Evolutionary conservation across 2,113 vertebrate species (phyloP).

Genomic region (Tenrec ecaudatus): DNA sequence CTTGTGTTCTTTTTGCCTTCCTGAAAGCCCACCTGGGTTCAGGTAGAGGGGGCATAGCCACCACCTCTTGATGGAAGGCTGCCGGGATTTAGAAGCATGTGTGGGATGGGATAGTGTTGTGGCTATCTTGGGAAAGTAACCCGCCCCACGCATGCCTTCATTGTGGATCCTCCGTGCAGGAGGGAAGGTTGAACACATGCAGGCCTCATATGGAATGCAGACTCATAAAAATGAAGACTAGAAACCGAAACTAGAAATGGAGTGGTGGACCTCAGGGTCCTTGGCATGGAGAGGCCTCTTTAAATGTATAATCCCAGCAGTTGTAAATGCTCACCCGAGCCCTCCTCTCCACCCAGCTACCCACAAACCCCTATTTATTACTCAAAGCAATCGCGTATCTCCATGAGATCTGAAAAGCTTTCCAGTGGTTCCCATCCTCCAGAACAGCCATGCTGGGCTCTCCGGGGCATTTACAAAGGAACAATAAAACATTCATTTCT

Average conservation of each 20-base stretch:
- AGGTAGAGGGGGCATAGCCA: neutral
- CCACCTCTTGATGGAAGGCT: neutral
- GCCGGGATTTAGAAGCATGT: neutral
- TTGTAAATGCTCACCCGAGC: neutral
- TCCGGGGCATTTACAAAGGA: conserved; percentile 78
- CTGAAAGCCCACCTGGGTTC: neutral
- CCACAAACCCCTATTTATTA: conserved; percentile 69
- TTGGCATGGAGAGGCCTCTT: neutral
- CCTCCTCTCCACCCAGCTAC: neutral
- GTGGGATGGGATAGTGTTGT: neutral
- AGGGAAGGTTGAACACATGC: neutral
- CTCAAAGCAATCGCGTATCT: conserved; percentile 74
- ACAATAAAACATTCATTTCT: conserved; percentile 81
- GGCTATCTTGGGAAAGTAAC: neutral
- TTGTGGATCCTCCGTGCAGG: neutral
- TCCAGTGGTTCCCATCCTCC: conserved; percentile 78
- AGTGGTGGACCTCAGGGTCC: conserved; percentile 36
- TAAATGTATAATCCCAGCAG: neutral
- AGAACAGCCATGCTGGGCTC: conserved; percentile 74
- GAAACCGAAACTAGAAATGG: conserved; percentile 27
- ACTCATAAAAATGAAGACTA: conserved; percentile 59
- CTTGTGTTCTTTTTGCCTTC: neutral
- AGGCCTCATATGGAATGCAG: conserved; percentile 21
- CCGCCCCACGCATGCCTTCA: neutral
- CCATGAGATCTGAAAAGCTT: conserved; percentile 74